Evolutionary conservation across 2,113 vertebrate genomes (phyloP).

Genomic region (Dromaius novaehollandiae): DNA sequence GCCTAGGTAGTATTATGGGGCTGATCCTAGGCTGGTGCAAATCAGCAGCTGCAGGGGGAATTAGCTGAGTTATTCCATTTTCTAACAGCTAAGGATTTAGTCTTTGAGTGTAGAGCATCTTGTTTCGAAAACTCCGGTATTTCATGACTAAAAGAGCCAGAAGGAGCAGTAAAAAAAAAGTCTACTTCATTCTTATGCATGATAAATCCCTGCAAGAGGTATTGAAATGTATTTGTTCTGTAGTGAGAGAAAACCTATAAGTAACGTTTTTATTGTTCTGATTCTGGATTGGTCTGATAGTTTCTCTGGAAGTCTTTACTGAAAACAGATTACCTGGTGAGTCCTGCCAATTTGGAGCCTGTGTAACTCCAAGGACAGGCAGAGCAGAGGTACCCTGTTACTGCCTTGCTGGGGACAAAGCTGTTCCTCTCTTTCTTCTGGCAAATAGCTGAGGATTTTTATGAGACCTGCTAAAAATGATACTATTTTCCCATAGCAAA

Average conservation of each 20-base stretch:
- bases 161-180: slow-evolving; percentile 37
- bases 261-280: not conserved
- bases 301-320: not conserved
- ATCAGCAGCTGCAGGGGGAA: not conserved
- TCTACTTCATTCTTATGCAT: not conserved
- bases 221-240: not conserved
- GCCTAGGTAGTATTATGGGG: not conserved
- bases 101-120: not conserved
- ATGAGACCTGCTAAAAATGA: not conserved
- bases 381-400: not conserved
- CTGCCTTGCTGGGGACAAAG: not conserved
- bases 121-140: not conserved
- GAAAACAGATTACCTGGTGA: slow-evolving; percentile 12
- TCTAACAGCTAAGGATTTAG: slow-evolving; percentile 18
- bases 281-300: not conserved
- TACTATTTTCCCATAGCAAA: not conserved
- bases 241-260: not conserved
- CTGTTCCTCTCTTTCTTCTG: not conserved
- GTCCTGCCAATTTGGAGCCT: not conserved
- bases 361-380: not conserved
- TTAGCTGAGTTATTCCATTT: not conserved
- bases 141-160: not conserved
- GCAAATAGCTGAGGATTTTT: not conserved
- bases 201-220: not conserved
- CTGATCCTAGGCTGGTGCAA: slow-evolving; percentile 3